phyloP scores from a whole-genome alignment of 53 echinoderm and acorn worm species.

The Crossaster papposus region DNA sequence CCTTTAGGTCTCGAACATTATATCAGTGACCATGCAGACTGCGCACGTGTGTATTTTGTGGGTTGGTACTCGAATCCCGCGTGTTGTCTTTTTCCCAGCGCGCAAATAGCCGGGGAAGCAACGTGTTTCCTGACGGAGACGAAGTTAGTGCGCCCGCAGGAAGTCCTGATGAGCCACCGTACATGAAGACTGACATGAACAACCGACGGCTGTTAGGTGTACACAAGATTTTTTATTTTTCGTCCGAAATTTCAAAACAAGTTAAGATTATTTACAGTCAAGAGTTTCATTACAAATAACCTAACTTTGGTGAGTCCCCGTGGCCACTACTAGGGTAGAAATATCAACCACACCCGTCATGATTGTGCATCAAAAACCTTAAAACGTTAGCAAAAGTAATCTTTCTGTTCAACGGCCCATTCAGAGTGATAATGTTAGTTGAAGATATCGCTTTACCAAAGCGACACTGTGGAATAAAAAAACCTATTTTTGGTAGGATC shows the following conservation, averaged over 20 bases:
- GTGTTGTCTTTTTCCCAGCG: neutral
- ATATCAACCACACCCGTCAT: too few relatives aligned
- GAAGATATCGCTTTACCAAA: neutral
- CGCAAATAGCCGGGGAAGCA: neutral
- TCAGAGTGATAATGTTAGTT: neutral
- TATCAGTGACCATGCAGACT: neutral
- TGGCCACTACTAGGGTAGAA: too few relatives aligned
- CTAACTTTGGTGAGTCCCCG: too few relatives aligned
- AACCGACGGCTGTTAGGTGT: constrained; percentile 1
- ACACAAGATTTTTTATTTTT: neutral
- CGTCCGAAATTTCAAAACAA: too few relatives aligned
- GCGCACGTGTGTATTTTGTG: neutral
- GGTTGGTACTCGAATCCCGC: neutral
- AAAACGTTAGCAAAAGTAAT: neutral
- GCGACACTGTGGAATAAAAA: neutral
- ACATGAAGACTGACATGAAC: neutral
- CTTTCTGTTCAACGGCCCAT: neutral
- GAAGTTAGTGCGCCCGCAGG: constrained; percentile 35
- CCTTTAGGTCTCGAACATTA: neutral
- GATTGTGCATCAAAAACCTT: too few relatives aligned
- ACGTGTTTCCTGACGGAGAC: neutral
- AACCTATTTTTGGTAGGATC: constrained; percentile 1
- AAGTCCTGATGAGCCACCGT: neutral
- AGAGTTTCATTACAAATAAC: too few relatives aligned
- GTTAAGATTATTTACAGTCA: too few relatives aligned